Evolutionary conservation across 2,113 vertebrate species (phyloP), one percentile per base, ranked within the genome.

Genomic region (Urocitellus parryii): DNA sequence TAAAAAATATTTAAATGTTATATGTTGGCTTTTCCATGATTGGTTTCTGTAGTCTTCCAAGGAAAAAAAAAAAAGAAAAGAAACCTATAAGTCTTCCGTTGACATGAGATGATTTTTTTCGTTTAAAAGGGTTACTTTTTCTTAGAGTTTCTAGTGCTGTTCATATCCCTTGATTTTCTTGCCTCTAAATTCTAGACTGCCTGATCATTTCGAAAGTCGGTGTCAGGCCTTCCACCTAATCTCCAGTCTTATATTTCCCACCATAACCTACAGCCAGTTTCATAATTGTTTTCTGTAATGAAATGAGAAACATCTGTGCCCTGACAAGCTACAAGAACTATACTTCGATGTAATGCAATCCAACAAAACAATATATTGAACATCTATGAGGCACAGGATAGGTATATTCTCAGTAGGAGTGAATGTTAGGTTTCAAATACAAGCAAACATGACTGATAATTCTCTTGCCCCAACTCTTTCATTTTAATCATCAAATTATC

Each of bases 1-100:
- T 65, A 53, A 83, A 89, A 97, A 87, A 89, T 82, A 51, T 89
- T 87, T n/a, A 48, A 63, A 29, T 78, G 81, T 70, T 81, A 45
- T 8, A 42, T 42, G 9, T 16, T 14, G 5, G 79, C 88, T 89
- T 83, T 97, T 32, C 34, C 5, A 92, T 72, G 29, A 68, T 76
- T 90, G 89, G 20, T 45, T 88, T 8, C 68, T 95, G 10, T 7
- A 51, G 1, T 65, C 67, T 84, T 87, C 32, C 12, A 67, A 78
- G 88, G 63, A 61, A 83, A 70, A 91, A 61, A 83, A 70, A 91
- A 72, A 72, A 45, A 72, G 39, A 65, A 53, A 18, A 56, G 56
- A 45, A 68, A 78, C 45, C 2, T 58, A 34, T 32, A 73, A 34
- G 3, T 84, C 20, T 92, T 93, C 56, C 51, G 76, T 63, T 65